Conservation (phyloP, 2,797 vertebrate species). For the Trachops cirrhosus region DNA sequence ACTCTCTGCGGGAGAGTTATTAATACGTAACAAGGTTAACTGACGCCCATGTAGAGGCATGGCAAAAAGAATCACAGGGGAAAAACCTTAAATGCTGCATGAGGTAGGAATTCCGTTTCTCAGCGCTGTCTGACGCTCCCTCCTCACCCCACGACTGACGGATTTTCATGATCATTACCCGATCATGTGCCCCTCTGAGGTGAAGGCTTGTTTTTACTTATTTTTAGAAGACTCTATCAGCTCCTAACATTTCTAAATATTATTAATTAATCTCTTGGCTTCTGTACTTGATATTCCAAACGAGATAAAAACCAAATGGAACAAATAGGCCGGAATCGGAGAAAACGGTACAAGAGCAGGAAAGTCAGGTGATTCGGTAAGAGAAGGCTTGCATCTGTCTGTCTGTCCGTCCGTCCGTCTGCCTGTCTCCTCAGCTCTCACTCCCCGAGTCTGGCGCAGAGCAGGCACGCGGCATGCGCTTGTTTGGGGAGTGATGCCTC, state of each 20-base stretch:
- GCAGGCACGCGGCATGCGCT: rapidly evolving
- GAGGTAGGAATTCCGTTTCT: neutral
- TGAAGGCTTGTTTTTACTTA: neutral
- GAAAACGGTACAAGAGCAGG: neutral
- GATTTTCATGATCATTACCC: neutral
- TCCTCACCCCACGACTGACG: neutral
- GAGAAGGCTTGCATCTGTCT: neutral
- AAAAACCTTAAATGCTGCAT: neutral
- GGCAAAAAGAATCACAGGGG: neutral
- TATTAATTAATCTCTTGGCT: neutral
- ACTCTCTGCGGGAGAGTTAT: neutral
- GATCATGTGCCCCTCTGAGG: neutral
- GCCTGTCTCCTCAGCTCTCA: neutral
- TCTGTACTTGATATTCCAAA: neutral
- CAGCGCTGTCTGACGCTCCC: neutral
- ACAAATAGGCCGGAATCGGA: neutral
- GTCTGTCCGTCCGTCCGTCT: neutral
- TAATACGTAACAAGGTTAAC: neutral
- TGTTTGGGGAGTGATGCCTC: neutral
- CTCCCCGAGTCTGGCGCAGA: neutral
- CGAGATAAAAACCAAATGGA: neutral
- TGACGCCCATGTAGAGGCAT: neutral
- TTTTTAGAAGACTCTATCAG: neutral
- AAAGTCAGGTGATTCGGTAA: neutral
- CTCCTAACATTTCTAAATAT: neutral